These are phyloP conservation scores for Streptopelia turtur DNA, from an alignment of 2,797 vertebrate species.

Conservation along the genomic window DNA sequence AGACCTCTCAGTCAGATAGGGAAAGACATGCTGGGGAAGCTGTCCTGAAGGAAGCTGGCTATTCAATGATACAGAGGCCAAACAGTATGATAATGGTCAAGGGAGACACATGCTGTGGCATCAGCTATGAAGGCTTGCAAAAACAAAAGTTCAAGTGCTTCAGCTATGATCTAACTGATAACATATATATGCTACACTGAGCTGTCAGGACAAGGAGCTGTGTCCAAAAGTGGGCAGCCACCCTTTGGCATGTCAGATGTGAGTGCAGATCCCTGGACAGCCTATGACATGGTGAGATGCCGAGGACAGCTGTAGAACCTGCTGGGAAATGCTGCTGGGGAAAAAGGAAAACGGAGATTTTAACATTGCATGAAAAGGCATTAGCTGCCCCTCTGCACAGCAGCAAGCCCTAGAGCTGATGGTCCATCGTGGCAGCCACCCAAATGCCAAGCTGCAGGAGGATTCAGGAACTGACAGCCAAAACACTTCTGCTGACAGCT, in stretches of 20 bases:
- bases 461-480: background rate
- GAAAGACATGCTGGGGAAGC: background rate
- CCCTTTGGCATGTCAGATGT: rapidly evolving
- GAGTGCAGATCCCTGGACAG: background rate
- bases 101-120: background rate
- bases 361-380: background rate
- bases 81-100: background rate
- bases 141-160: background rate
- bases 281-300: background rate
- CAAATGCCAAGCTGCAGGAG: background rate
- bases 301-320: background rate
- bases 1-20: background rate
- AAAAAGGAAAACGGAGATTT: background rate
- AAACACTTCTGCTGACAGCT: background rate
- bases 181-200: background rate
- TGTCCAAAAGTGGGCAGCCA: background rate
- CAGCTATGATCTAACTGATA: background rate
- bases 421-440: rapidly evolving
- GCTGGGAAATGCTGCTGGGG: background rate
- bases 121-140: background rate
- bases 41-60: background rate
- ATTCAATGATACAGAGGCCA: background rate
- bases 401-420: background rate
- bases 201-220: background rate
- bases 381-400: background rate